These are phyloP conservation scores for Ginglymostoma cirratum DNA, from an alignment of 2,113 vertebrate species.

Conservation along the genomic window DNA sequence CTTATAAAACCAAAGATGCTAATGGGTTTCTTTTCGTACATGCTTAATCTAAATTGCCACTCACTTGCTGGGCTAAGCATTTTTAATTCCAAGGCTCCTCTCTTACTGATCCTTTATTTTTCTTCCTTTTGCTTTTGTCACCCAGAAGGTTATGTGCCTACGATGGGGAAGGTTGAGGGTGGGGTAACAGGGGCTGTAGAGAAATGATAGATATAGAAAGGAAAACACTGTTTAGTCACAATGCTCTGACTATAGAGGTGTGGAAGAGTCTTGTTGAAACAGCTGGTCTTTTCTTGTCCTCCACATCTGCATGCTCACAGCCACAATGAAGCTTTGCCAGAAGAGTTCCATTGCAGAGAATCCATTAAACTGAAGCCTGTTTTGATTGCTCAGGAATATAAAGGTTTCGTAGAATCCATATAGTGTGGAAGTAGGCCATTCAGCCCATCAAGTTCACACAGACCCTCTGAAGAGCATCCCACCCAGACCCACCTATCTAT, in stretches of 20 bases:
- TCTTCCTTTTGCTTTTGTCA: neutral
- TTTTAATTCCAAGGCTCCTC: neutral
- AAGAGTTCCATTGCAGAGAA: neutral
- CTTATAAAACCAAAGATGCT: neutral
- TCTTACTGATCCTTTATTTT: neutral
- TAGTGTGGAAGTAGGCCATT: neutral
- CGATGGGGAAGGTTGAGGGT: neutral
- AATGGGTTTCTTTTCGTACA: neutral
- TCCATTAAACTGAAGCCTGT: neutral
- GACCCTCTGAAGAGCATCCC: too few species aligned
- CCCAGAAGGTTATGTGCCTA: neutral
- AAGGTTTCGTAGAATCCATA: too few species aligned
- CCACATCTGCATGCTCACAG: neutral
- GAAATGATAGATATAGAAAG: too few species aligned
- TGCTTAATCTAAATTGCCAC: neutral
- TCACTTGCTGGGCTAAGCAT: neutral
- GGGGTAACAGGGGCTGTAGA: too few species aligned
- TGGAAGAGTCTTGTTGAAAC: neutral
- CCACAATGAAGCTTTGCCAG: neutral
- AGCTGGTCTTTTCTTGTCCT: neutral
- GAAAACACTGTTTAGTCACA: too few species aligned
- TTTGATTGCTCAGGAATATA: neutral
- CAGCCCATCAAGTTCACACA: neutral
- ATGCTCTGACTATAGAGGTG: neutral
- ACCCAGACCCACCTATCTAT: too few species aligned